A percentile compares a stretch with the other conserved stretches of the same genome.
phyloP scores from a whole-genome alignment of 23 tunicate species.

The Corella eumyota region DNA sequence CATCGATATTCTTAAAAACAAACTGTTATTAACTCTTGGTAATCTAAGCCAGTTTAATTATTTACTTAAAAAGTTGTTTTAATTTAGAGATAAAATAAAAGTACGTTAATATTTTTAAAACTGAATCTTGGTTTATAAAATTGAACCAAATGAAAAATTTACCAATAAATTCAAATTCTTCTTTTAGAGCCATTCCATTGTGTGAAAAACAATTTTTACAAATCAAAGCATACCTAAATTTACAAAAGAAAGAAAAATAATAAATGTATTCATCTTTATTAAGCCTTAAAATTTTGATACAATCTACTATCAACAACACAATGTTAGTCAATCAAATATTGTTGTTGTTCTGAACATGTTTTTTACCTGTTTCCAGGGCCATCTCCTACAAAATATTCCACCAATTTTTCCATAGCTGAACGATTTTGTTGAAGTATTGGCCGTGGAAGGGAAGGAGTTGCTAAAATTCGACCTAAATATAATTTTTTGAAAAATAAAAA shows the following conservation, averaged over 20 bases:
- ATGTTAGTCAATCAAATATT: background rate
- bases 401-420: slow-evolving; percentile 53
- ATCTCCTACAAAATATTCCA: slow-evolving; percentile 89
- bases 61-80: background rate
- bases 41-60: too few relatives aligned
- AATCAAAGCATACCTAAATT: slow-evolving; percentile 82
- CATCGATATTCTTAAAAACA: slow-evolving; percentile 59
- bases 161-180: slow-evolving; percentile 95
- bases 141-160: background rate
- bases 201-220: slow-evolving; percentile 86
- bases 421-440: slow-evolving; percentile 57
- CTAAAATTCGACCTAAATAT: too few relatives aligned
- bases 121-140: background rate
- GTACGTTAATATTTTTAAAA: background rate
- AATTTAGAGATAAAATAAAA: background rate
- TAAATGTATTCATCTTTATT: background rate
- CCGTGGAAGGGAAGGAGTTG: slow-evolving; percentile 47
- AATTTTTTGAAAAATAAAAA: too few relatives aligned
- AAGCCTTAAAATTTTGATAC: background rate
- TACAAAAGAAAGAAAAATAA: too few relatives aligned
- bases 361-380: slow-evolving; percentile 73
- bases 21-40: background rate
- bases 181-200: slow-evolving; percentile 93
- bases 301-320: background rate
- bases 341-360: background rate